Conservation (phyloP, 1,140 invertebrate species). For the Drosophila sp. region DNA sequence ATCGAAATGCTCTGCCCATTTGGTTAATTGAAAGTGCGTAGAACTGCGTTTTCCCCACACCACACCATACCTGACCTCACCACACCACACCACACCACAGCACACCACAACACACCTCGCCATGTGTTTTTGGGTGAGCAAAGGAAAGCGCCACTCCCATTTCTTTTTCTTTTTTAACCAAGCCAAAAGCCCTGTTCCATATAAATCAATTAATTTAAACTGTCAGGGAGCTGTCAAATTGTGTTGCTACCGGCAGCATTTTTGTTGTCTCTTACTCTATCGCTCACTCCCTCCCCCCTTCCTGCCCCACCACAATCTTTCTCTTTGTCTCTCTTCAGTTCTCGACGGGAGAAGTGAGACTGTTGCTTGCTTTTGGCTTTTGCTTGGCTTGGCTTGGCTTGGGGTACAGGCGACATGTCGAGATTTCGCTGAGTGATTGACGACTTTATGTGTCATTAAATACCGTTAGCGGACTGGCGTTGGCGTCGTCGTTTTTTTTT, state of each 20-base stretch:
- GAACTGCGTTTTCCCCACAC: not conserved
- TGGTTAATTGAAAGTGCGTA: constrained; percentile 39
- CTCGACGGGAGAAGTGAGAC: constrained; percentile 18
- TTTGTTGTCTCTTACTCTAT: constrained; percentile 31
- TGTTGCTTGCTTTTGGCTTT: constrained; percentile 23
- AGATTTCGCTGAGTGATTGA: constrained; percentile 79
- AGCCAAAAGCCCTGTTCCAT: constrained; percentile 41
- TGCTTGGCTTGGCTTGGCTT: constrained; percentile 18
- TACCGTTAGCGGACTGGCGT: constrained; percentile 65
- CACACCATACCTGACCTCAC: not conserved
- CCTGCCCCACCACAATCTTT: constrained; percentile 19
- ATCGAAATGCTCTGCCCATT: constrained; percentile 15
- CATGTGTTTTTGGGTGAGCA: constrained; percentile 23
- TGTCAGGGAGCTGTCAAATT: constrained; percentile 79
- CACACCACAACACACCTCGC: not conserved
- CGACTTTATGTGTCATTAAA: constrained; percentile 81
- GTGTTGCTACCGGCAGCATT: constrained; percentile 73
- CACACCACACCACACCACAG: not conserved
- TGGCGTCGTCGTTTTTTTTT: constrained; percentile 26
- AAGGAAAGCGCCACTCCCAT: constrained; percentile 52
- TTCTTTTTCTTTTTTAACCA: not conserved
- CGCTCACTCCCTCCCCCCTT: not conserved
- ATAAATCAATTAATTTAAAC: constrained; percentile 81
- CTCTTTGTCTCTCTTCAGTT: constrained; percentile 34
- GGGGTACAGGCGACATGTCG: constrained; percentile 63